These are phyloP conservation scores for Drosophila hydei DNA, from an alignment of 1,140 invertebrate genomes.

Conservation along the genomic window DNA sequence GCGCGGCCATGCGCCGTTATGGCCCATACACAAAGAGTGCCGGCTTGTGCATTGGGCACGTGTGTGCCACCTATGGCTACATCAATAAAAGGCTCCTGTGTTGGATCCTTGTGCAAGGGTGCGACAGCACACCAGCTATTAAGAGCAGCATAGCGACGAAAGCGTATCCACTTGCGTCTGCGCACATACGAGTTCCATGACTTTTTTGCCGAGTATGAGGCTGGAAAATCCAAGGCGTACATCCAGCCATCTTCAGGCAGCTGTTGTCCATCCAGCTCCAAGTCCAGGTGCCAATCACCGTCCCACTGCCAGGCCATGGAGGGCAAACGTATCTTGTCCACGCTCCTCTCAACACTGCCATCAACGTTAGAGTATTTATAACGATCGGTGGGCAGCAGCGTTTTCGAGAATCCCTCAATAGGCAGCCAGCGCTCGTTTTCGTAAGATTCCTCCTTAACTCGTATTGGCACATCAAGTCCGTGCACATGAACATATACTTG, in stretches of 20 bases:
- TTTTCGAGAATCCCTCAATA: slow-evolving; percentile 93
- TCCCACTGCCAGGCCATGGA: slow-evolving; percentile 98
- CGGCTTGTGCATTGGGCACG: slow-evolving; percentile 89
- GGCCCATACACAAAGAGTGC: slow-evolving; percentile 93
- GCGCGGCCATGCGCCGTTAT: slow-evolving; percentile 94
- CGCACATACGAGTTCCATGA: slow-evolving; percentile 96
- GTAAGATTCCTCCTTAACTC: slow-evolving; percentile 94
- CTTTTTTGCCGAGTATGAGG: slow-evolving; percentile 91
- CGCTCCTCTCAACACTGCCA: slow-evolving; percentile 90
- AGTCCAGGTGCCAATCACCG: slow-evolving; percentile 95
- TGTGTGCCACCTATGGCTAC: slow-evolving; percentile 93
- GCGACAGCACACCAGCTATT: slow-evolving; percentile 96
- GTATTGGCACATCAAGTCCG: slow-evolving; percentile 94
- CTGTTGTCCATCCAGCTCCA: slow-evolving; percentile 93
- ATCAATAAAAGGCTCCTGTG: slow-evolving; percentile 90
- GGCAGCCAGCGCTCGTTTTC: slow-evolving; percentile 97
- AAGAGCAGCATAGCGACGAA: slow-evolving; percentile 93
- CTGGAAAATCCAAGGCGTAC: slow-evolving; percentile 96
- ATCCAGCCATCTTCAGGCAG: slow-evolving; percentile 96
- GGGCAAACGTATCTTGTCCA: slow-evolving; percentile 92
- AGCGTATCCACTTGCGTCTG: slow-evolving; percentile 93
- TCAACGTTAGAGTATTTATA: slow-evolving; percentile 93
- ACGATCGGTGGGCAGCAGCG: slow-evolving; percentile 93
- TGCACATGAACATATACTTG: slow-evolving; percentile 96
- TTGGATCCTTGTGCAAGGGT: slow-evolving; percentile 93